These are phyloP conservation scores for Podilymbus podiceps DNA, from an alignment of 2,113 vertebrate species.

Conservation along the genomic window DNA sequence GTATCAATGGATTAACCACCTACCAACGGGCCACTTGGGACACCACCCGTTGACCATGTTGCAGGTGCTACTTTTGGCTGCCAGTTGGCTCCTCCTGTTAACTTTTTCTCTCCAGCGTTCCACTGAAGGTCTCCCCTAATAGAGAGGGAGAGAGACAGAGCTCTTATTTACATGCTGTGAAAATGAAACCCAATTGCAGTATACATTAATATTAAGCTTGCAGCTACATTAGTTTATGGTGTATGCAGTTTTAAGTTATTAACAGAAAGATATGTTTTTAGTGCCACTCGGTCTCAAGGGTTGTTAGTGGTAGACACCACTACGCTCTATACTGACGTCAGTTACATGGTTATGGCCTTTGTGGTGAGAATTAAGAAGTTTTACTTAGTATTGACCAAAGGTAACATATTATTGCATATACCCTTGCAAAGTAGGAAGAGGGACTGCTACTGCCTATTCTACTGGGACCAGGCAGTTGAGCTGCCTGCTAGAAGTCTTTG, in stretches of 20 bases:
- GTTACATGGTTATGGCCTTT: constrained; percentile 37
- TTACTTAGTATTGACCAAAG: constrained; percentile 21
- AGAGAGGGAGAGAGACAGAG: not conserved
- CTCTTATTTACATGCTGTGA: not conserved
- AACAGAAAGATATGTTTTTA: not conserved
- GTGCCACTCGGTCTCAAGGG: not conserved
- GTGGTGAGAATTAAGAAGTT: constrained; percentile 18
- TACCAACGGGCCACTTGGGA: constrained; percentile 86
- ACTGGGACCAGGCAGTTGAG: constrained; percentile 30
- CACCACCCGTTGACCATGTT: constrained; percentile 84
- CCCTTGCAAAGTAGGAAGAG: constrained; percentile 46
- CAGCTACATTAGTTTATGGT: constrained; percentile 22
- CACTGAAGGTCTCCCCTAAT: constrained; percentile 85
- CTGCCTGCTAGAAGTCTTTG: constrained; percentile 56
- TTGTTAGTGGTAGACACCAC: constrained; percentile 22
- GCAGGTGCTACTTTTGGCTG: constrained; percentile 92
- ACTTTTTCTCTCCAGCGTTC: constrained; percentile 89
- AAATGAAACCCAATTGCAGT: not conserved
- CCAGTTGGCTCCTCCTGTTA: constrained; percentile 98
- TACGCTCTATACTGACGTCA: not conserved
- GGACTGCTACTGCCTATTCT: constrained; percentile 39
- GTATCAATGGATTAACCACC: not conserved
- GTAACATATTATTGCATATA: constrained; percentile 12
- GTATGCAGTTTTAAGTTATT: constrained; percentile 14
- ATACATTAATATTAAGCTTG: not conserved